Evolutionary conservation across 2,113 vertebrate genomes (phyloP), one percentile per base, ranked within the genome.

Genomic region (Limanda limanda): DNA sequence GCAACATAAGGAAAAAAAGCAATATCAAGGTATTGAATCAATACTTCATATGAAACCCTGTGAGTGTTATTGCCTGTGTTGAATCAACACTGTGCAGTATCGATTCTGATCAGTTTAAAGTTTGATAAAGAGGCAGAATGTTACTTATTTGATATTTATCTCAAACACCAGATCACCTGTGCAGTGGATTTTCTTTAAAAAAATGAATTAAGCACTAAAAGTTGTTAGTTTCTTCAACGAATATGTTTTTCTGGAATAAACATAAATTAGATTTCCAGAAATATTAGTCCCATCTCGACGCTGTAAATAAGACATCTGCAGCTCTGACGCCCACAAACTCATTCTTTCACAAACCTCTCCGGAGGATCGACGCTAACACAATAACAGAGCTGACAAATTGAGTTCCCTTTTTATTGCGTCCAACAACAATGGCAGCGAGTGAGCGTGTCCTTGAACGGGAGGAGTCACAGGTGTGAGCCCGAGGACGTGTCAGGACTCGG

Each of bases 381-480:
- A 82, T 79, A 86, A 86, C 55, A 65, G 73, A 70, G 37, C 77
- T 79, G 87, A 88, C 86, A 89, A 88, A 92, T 86, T 72, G 83
- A 87, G 84, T 84, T 90, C 66, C 72, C 72, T 86, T 72, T 7
- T 88, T 82, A 81, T 87, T 87, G 76, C 74, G 52, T 35, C n/a
- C 61, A 73, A 52, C 65, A 69, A 86, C 76, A 84, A 80, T 61
- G 76, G 78, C 78, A 75, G 80, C 40, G 3, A 48, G 73, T 23
- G 31, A 81, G 70, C 23, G 42, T 71, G 88, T 89, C 91, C 89
- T 91, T 89, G 90, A 90, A 89, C 82, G 51, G 0, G 54, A 77
- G 76, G 85, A 83, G 73, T 87, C 82, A 59, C 87, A 89, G 86
- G 86, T 84, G 82, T 68, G 84, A 79, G 76, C 27, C 23, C 14